These are phyloP conservation scores for Acronicta aceris DNA, from an alignment of 2,888 invertebrate species.

Conservation along the genomic window DNA sequence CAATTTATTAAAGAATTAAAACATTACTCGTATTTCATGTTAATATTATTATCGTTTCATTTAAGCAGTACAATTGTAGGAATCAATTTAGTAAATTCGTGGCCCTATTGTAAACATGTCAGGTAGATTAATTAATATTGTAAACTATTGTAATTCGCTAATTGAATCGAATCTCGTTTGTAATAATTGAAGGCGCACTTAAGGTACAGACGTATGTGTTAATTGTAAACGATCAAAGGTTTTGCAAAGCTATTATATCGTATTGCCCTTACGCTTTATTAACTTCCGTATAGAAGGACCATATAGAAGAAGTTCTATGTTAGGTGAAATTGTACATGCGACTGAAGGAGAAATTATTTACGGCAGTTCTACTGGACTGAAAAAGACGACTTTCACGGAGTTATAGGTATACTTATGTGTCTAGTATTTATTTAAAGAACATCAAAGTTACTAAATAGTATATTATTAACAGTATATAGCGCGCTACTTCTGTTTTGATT, in stretches of 20 bases:
- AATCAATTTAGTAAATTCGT: conserved; percentile 47
- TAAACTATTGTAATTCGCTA: conserved; percentile 54
- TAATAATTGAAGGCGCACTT: conserved; percentile 28
- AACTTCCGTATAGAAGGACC: too few relatives aligned
- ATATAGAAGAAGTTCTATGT: too few relatives aligned
- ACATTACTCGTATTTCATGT: conserved; percentile 28
- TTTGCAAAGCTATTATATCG: background rate
- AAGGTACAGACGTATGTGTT: conserved; percentile 30
- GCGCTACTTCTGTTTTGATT: too few relatives aligned
- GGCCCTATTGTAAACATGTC: conserved; percentile 56
- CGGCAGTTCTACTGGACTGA: too few relatives aligned
- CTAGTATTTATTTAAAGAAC: too few relatives aligned
- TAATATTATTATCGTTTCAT: conserved; percentile 37
- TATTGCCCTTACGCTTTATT: too few relatives aligned
- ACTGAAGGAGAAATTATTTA: too few relatives aligned
- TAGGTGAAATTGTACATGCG: too few relatives aligned
- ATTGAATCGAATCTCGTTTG: conserved; percentile 43
- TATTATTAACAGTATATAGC: too few relatives aligned
- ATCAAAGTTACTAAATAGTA: too few relatives aligned
- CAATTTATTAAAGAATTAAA: conserved; percentile 38
- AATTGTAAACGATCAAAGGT: conserved; percentile 12
- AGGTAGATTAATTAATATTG: conserved; percentile 58
- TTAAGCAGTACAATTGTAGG: conserved; percentile 39
- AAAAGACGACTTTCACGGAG: too few relatives aligned
- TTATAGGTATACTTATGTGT: too few relatives aligned